These are phyloP conservation scores for Tachuris rubrigastra DNA, from an alignment of 2,113 vertebrate genomes.

Conservation along the genomic window DNA sequence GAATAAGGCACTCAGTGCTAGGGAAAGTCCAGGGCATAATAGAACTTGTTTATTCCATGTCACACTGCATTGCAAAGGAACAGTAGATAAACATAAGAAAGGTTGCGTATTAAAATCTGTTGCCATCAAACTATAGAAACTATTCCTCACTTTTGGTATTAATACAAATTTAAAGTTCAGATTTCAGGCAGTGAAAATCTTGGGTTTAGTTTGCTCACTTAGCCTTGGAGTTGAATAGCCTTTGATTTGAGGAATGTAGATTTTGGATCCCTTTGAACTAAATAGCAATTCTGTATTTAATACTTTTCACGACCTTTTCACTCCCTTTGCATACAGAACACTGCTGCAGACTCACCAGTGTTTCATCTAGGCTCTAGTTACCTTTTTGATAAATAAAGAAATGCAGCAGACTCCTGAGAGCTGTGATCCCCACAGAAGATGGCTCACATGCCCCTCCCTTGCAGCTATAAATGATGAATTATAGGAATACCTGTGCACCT, in stretches of 20 bases:
- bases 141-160: constrained; percentile 2
- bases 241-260: constrained; percentile 53
- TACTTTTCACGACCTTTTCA: neutral
- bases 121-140: neutral
- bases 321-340: neutral
- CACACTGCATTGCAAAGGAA: neutral
- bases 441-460: neutral
- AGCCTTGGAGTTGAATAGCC: constrained; percentile 29
- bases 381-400: neutral
- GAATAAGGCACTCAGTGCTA: neutral
- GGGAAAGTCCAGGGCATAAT: neutral
- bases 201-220: constrained; percentile 54
- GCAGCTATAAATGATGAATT: neutral
- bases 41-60: neutral
- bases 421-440: neutral
- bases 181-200: constrained; percentile 39
- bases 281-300: constrained; percentile 52
- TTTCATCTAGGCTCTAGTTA: neutral
- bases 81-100: neutral
- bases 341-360: neutral
- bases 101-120: constrained; percentile 11
- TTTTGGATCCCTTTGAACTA: constrained; percentile 52
- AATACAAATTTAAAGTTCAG: constrained; percentile 27
- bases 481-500: neutral
- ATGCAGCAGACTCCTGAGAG: neutral